Conservation (phyloP, 2,888 invertebrate species). For the Phalera bucephala region DNA sequence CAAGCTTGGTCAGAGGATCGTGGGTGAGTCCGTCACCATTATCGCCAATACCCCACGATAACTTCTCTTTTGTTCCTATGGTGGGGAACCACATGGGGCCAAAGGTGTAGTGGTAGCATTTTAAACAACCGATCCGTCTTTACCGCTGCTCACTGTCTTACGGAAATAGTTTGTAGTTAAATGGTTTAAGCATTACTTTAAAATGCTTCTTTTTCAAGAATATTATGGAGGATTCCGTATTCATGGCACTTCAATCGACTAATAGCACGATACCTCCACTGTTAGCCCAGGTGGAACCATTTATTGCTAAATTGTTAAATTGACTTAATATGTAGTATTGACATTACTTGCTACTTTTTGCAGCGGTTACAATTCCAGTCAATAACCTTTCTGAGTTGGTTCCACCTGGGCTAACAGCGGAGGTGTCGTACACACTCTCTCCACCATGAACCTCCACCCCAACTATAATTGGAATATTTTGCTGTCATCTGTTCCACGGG, state of each 20-base stretch:
- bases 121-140: slow-evolving; percentile 42
- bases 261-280: slow-evolving; percentile 17
- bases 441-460: slow-evolving; percentile 40
- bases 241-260: slow-evolving; percentile 20
- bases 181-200: slow-evolving; percentile 17
- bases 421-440: slow-evolving; percentile 35
- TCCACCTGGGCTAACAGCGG: slow-evolving; percentile 49
- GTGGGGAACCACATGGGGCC: slow-evolving; percentile 14
- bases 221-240: slow-evolving; percentile 30
- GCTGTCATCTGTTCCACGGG: slow-evolving; percentile 36
- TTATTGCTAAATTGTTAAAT: slow-evolving; percentile 16
- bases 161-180: slow-evolving; percentile 28
- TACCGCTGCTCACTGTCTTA: slow-evolving; percentile 44
- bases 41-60: slow-evolving; percentile 35
- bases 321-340: neutral
- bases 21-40: slow-evolving; percentile 39
- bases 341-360: slow-evolving; percentile 7
- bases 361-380: slow-evolving; percentile 29
- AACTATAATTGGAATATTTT: slow-evolving; percentile 42
- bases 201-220: slow-evolving; percentile 8
- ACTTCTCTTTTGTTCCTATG: slow-evolving; percentile 23
- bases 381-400: slow-evolving; percentile 50
- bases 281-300: slow-evolving; percentile 36
- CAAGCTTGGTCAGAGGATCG: slow-evolving; percentile 33
- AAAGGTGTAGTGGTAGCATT: slow-evolving; percentile 37